phyloP scores from a whole-genome alignment of 2,113 vertebrate species.

The Pantherophis guttatus region DNA sequence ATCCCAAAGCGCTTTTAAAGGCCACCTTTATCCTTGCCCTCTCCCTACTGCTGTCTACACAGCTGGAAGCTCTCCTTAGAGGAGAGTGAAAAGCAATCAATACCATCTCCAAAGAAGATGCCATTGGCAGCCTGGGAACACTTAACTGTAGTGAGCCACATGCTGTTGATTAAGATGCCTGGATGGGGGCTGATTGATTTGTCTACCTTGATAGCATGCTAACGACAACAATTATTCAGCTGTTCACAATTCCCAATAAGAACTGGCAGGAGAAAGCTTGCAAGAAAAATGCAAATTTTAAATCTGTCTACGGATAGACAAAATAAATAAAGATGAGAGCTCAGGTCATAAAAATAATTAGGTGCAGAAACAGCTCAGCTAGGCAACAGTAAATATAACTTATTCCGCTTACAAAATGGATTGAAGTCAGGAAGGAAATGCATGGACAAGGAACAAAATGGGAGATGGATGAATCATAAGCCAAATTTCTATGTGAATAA shows the following conservation, averaged over 20 bases:
- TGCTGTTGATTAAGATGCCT: slow-evolving; percentile 65
- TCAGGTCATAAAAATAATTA: slow-evolving; percentile 38
- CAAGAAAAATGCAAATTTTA: not conserved
- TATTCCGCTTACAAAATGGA: not conserved
- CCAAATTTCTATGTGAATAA: not conserved
- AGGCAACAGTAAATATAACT: not conserved
- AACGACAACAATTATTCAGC: slow-evolving; percentile 33
- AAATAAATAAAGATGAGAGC: slow-evolving; percentile 20
- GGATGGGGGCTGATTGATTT: slow-evolving; percentile 52
- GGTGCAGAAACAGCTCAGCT: not conserved
- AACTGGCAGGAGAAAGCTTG: slow-evolving; percentile 15
- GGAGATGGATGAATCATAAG: not conserved
- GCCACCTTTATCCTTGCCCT: slow-evolving; percentile 58
- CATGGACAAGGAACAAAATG: not conserved
- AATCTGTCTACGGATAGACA: slow-evolving; percentile 36
- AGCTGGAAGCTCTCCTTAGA: slow-evolving; percentile 60
- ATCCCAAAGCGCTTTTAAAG: slow-evolving; percentile 54
- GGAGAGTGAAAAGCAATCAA: slow-evolving; percentile 67
- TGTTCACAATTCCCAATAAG: slow-evolving; percentile 18
- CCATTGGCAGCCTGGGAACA: slow-evolving; percentile 55
- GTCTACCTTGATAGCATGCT: slow-evolving; percentile 47
- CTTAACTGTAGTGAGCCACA: slow-evolving; percentile 55
- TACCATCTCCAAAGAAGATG: slow-evolving; percentile 65
- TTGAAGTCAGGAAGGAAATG: not conserved
- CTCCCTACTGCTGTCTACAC: slow-evolving; percentile 53